Evolutionary conservation across 2,888 invertebrate species (phyloP), one percentile per base, ranked within the genome.

Genomic region (Acronicta aceris): DNA sequence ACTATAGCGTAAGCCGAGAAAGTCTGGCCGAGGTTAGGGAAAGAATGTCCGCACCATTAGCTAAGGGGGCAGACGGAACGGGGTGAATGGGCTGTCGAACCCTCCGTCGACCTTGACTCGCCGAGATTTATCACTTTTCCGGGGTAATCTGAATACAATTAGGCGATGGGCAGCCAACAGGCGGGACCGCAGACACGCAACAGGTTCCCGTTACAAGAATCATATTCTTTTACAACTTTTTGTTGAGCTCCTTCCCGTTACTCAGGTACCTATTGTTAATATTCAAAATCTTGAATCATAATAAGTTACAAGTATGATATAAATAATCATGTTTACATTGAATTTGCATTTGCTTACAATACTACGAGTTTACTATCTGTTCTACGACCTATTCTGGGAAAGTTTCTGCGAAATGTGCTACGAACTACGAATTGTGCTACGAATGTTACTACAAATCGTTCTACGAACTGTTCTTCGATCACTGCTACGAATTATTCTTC

Each of bases 91-190:
- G 89, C 90, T 90, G 91, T 92, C 91, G 90, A 93, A 93, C 92
- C 93, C 92, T 91, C 91, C 85, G 84, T 61, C 87, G 93, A 93
- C 94, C 94, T 94, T 93, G 94, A 93, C 92, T 90, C 86, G 79
- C 83, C 79, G 87, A 90, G 90, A 92, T 92, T 92, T 92, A 93
- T 92, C 91, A 92, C 91, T 90, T 89, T 92, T 92, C 91, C 89
- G 87, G 88, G 86, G 90, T 91, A 90, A 92, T 93, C 90, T 92
- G 91, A 94, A 93, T 91, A 91, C 92, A 92, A 93, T 93, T 94
- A 92, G 89, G 86, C 85, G 86, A 84, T 88, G 88, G 89, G 84
- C 89, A 90, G 85, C 56, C 65, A 74, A 59, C 82, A 77, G 83
- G 77, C 79, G 85, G 85, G 82, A 82, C 85, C 84, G 78, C 81